Base-by-base conservation (phyloP, 2,888 invertebrate species). In the Melolontha melolontha region DNA sequence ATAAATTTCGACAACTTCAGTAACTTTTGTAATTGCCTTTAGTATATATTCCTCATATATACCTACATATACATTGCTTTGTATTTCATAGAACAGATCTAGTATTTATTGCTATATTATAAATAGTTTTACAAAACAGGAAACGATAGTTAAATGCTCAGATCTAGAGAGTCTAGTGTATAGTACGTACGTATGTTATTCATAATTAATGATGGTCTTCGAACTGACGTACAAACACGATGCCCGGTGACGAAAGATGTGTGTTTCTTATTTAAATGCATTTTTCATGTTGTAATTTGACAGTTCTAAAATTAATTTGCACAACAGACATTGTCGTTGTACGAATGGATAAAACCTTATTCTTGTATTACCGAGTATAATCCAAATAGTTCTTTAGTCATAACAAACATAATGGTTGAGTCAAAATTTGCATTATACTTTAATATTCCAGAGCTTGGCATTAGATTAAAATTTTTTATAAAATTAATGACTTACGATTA, bases 221-320 rank as follows among this genome's bases (percentile, higher is more conserved):
- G 69, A 71, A 69, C 66, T 73, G 73, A 73, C 73, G 70, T 68
- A 63, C 55, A 66, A 65, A 71, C 70, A 73, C 64, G 65, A 66
- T 66, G 67, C 69, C 67, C 70, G 55, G 51, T 55, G 71, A 71
- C 68, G 73, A 73, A 67, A 71, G 73, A 73, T 67, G 67, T 67
- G 69, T 69, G 71, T 72, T 71, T 68, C 66, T 62, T 64, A 59
- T 69, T 57, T 62, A 65, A 62, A 65, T 70, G 68, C 68, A 71
- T 71, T 71, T 71, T 71, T 71, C 71, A 71, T 68, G 68, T 68
- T 64, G 57, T 71, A 71, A 71, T 71, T 71, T 71, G 71, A 71
- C 71, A 68, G 66, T 66, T 68, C 64, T 67, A 67, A 66, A 69
- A 69, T 69, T 69, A 69, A 69, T 69, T 69, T 65, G 52, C 59